phyloP scores from a whole-genome alignment of 2,113 vertebrate genomes.

The Heptranchias perlo region DNA sequence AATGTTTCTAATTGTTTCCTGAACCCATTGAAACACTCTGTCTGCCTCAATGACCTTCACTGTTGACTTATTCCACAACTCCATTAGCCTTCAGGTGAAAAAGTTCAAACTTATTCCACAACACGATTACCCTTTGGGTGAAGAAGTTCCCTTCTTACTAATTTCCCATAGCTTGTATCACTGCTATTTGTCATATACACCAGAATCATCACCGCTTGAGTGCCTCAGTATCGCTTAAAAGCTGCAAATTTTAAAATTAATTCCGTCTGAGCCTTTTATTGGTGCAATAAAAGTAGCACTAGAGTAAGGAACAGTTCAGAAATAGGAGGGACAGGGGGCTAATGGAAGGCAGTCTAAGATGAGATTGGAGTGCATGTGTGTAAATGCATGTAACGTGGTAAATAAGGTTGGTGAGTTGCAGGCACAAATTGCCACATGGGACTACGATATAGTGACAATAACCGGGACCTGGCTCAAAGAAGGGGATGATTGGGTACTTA shows the following conservation, averaged over 20 bases:
- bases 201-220: neutral
- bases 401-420: no score
- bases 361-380: no score
- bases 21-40: neutral
- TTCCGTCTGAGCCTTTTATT: neutral
- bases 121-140: neutral
- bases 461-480: no score
- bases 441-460: no score
- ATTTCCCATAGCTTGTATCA: neutral
- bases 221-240: neutral
- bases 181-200: no score
- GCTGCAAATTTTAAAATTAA: neutral
- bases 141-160: neutral
- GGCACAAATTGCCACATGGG: no score
- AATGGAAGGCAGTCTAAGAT: no score
- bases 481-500: no score
- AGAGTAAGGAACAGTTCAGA: no score
- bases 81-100: neutral
- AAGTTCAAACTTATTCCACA: neutral
- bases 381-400: no score
- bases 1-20: conserved; percentile 7
- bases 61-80: neutral
- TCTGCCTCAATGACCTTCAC: neutral
- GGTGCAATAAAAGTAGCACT: no score
- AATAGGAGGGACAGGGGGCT: no score